These are phyloP conservation scores for Phoenoteleia sp. DNA, from an alignment of 2,888 invertebrate genomes.

Conservation along the genomic window DNA sequence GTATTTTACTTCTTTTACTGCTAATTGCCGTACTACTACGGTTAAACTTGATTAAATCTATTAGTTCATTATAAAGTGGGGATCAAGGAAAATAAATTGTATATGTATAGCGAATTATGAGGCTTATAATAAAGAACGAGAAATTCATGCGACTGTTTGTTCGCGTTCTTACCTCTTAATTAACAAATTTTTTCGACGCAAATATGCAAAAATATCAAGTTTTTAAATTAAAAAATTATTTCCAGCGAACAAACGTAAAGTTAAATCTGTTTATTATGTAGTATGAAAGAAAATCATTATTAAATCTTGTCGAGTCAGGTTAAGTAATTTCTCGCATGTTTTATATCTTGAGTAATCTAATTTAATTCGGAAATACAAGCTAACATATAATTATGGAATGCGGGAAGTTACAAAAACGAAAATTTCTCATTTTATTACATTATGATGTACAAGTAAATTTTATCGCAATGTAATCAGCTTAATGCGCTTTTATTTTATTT, in stretches of 20 bases:
- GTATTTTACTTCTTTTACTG: slow-evolving; percentile 40
- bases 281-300: slow-evolving; percentile 1
- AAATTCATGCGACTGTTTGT: no score
- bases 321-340: slow-evolving; percentile 36
- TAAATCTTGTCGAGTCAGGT: slow-evolving; percentile 8
- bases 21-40: slow-evolving; percentile 23
- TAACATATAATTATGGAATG: slow-evolving; percentile 40
- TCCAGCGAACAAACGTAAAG: no score
- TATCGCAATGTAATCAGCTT: not conserved
- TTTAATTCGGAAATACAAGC: slow-evolving; percentile 29
- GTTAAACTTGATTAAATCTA: not conserved
- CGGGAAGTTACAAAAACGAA: not conserved
- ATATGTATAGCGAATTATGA: no score
- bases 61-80: slow-evolving; percentile 15
- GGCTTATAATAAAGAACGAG: no score
- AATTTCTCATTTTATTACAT: not conserved
- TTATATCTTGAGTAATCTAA: slow-evolving; percentile 8
- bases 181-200: no score
- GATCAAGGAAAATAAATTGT: not conserved
- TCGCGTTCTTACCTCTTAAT: no score
- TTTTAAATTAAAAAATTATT: no score
- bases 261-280: not conserved
- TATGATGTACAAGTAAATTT: not conserved
- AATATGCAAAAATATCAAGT: no score
- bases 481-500: not conserved